Percentiles rank a stretch among this genome's conserved stretches.
Evolutionary conservation across 2,888 invertebrate species (phyloP).

Genomic region (Hedychridium roseum): DNA sequence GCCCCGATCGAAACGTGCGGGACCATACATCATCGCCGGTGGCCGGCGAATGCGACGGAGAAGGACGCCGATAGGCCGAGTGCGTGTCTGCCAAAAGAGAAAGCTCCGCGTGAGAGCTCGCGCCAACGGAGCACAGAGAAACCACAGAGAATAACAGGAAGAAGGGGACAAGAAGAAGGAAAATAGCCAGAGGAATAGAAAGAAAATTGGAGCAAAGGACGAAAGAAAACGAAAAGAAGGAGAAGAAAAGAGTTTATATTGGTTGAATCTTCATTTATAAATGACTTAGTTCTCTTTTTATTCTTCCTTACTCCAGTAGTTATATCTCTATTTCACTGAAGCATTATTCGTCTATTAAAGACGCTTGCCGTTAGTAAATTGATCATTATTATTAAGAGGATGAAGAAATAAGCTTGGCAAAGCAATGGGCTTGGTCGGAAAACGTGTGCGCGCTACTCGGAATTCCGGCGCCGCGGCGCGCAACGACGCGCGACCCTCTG

Average conservation of each 20-base stretch:
- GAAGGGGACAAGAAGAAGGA: neutral
- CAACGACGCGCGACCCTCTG: no score
- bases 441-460: no score
- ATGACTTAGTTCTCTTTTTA: no score
- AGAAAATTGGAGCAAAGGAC: neutral
- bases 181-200: neutral
- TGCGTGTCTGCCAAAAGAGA: constrained; percentile 2
- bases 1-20: constrained; percentile 41
- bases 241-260: neutral
- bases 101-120: no score
- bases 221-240: neutral
- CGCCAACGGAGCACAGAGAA: neutral
- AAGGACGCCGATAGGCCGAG: constrained; percentile 31
- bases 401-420: no score
- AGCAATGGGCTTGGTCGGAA: no score
- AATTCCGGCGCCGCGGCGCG: no score
- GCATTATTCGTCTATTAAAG: no score
- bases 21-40: constrained; percentile 42
- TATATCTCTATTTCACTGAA: no score
- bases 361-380: no score
- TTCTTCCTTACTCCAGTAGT: no score
- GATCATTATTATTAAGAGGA: no score
- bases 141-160: constrained; percentile 5
- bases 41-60: constrained; percentile 38
- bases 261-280: neutral